These are phyloP conservation scores for Onychostoma macrolepis DNA, from an alignment of 2,113 vertebrate species.

Conservation along the genomic window DNA sequence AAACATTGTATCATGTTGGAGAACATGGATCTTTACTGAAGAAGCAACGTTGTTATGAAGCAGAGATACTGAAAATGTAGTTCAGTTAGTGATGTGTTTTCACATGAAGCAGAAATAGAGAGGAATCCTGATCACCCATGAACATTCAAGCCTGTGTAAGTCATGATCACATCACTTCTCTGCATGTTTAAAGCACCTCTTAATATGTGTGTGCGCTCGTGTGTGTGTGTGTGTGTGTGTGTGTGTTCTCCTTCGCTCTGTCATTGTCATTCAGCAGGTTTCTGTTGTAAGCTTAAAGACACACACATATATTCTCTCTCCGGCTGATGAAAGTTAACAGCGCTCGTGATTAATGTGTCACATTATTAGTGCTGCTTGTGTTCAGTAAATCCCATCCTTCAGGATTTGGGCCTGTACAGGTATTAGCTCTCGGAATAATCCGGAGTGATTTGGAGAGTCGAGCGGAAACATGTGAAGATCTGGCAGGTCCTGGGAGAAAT, in stretches of 20 bases:
- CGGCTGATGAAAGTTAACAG: constrained; percentile 79
- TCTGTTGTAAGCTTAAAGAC: constrained; percentile 65
- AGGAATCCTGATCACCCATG: background rate
- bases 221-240: constrained; percentile 41
- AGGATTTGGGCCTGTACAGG: constrained; percentile 98
- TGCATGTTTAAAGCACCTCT: constrained; percentile 27
- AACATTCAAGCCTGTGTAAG: background rate
- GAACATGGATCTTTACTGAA: background rate
- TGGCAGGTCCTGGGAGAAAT: constrained; percentile 96
- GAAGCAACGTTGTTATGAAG: background rate
- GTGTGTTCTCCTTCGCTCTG: constrained; percentile 54
- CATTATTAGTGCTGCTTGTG: constrained; percentile 94
- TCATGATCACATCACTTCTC: constrained; percentile 28
- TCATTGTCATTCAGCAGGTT: constrained; percentile 75
- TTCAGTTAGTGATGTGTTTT: background rate
- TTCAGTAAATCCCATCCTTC: constrained; percentile 99
- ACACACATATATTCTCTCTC: constrained; percentile 59
- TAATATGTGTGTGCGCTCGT: too few relatives aligned
- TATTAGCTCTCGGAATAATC: constrained; percentile 99
- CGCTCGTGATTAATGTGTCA: constrained; percentile 92
- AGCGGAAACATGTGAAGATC: constrained; percentile 94
- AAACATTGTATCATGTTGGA: too few relatives aligned
- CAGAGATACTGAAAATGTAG: background rate
- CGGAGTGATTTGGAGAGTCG: constrained; percentile 91
- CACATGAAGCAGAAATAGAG: background rate